Base-by-base conservation (phyloP, 2,888 invertebrate species). In the Pristionchus arcanus region DNA sequence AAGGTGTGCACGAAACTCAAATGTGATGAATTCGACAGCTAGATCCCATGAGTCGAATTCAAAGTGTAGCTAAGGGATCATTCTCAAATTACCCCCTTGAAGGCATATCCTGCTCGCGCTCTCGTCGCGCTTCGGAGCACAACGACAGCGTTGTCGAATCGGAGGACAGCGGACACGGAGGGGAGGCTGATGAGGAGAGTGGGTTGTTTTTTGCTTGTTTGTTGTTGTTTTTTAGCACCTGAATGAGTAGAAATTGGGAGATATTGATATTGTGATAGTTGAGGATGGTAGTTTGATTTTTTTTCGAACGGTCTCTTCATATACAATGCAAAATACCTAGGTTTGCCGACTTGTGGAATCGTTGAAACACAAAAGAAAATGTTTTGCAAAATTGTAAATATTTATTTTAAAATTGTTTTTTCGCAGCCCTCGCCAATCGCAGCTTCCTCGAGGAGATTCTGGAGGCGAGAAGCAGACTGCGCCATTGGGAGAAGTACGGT, bases 381-480 rank as follows among this genome's bases (percentile, higher is more conserved):
- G 3, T 25, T 21, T 63, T 11, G 4, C n/a, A 63, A 25, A 63
- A n/a, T 25, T 63, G n/a, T n/a, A n/a, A n/a, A n/a, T 63, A 59
- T n/a, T 63, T 13, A 49, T 63, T 25, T 63, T 7, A 25, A 4
- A 25, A 19, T 25, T 25, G 7, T 4, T 25, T 9, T 21, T 21
- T 74, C 19, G 42, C 74, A 74, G 74, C 21, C 74, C 13, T 37
- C 68, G 68, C 28, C 31, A 3, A 34, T 81, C 81, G 81, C 34
- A 25, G 81, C n/a, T 81, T 81, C 49, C 81, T 81, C 28, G 49
- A 81, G 25, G 81, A 81, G 81, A 81, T 81, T 53, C 49, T 81
- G 15, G 49, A 81, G 49, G 49, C 42, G 49, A 81, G 25, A 34
- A 42, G 53, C 42, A 42, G 13, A n/a, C 81, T 81, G 53, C 42